Percentiles rank a stretch among this genome's conserved stretches.
These are phyloP conservation scores for Panzeria rudis DNA, from an alignment of 2,888 invertebrate species.

Conservation along the genomic window DNA sequence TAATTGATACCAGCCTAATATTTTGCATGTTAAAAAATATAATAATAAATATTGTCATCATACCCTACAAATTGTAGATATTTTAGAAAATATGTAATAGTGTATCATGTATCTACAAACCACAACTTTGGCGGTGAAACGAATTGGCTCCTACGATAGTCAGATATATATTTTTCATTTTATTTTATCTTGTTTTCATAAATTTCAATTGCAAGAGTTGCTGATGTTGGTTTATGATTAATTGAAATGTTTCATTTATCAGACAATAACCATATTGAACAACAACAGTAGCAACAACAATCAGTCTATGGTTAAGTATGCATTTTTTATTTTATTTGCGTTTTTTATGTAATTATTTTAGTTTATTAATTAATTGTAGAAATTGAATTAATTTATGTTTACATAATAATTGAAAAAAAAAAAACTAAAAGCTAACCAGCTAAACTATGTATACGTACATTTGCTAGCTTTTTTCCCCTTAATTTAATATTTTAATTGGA, in stretches of 20 bases:
- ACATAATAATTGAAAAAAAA: slow-evolving; percentile 59
- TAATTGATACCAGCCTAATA: slow-evolving; percentile 17
- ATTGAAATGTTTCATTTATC: slow-evolving; percentile 67
- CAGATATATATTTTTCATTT: slow-evolving; percentile 29
- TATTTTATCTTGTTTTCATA: slow-evolving; percentile 48
- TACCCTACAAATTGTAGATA: slow-evolving; percentile 23
- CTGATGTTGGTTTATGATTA: slow-evolving; percentile 60
- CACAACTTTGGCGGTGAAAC: slow-evolving; percentile 46
- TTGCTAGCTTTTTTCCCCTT: background rate
- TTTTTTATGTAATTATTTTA: slow-evolving; percentile 56
- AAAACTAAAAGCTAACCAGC: slow-evolving; percentile 31
- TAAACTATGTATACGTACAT: slow-evolving; percentile 18
- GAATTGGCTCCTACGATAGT: slow-evolving; percentile 43
- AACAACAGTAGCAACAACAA: background rate
- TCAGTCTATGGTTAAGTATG: slow-evolving; percentile 76
- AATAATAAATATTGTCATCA: slow-evolving; percentile 32
- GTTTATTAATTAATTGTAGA: slow-evolving; percentile 68
- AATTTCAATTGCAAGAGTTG: slow-evolving; percentile 59
- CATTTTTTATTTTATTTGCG: slow-evolving; percentile 62
- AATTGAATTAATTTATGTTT: slow-evolving; percentile 72
- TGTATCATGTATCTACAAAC: slow-evolving; percentile 47
- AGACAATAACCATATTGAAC: slow-evolving; percentile 22
- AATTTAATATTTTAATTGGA: slow-evolving; percentile 47
- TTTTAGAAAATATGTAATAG: slow-evolving; percentile 43
- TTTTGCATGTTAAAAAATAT: background rate